Conservation (phyloP, 23 tunicate species). For the Botrylloides violaceus region DNA sequence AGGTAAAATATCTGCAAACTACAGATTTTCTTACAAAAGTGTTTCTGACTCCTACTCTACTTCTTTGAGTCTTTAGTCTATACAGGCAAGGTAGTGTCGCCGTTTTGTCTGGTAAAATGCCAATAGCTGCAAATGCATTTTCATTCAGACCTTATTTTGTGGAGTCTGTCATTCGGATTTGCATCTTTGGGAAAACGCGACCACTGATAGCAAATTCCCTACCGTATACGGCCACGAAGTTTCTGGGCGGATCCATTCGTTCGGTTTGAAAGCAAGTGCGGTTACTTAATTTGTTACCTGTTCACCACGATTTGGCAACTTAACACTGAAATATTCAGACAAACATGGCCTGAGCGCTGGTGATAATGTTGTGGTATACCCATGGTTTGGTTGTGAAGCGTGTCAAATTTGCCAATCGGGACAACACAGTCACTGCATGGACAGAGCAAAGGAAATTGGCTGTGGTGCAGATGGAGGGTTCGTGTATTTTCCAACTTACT, state of each 20-base stretch:
- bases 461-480: conserved; percentile 16
- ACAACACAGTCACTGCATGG: conserved; percentile 4
- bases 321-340: neutral
- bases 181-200: conserved; percentile 18
- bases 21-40: too few species aligned
- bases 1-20: too few species aligned
- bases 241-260: conserved; percentile 29
- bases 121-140: too few species aligned
- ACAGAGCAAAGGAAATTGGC: neutral
- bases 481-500: neutral
- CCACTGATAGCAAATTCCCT: conserved; percentile 17
- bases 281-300: neutral
- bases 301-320: neutral
- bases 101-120: too few species aligned
- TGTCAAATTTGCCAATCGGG: conserved; percentile 22
- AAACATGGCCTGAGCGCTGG: conserved; percentile 17
- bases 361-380: conserved; percentile 38
- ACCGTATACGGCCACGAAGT: conserved; percentile 38
- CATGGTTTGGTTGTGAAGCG: conserved; percentile 46
- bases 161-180: conserved; percentile 56
- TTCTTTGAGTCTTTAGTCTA: too few species aligned
- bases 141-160: conserved; percentile 36
- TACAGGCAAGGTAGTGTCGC: too few species aligned
- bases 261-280: conserved; percentile 18
- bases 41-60: too few species aligned